These are phyloP conservation scores for Lacerta bilineata DNA, from an alignment of 2,797 vertebrate species.

Conservation along the genomic window DNA sequence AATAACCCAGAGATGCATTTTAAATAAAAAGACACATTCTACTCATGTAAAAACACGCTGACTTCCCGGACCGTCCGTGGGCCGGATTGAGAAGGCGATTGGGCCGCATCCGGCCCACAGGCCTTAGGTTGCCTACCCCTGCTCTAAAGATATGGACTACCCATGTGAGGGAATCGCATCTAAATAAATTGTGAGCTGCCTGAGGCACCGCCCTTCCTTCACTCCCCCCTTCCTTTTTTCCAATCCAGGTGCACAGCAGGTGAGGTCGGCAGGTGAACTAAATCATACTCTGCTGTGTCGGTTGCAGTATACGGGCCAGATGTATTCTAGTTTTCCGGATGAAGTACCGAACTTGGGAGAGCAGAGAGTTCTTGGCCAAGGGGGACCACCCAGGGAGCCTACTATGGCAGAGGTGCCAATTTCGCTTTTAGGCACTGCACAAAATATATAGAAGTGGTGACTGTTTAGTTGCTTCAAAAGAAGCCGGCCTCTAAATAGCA, in stretches of 20 bases:
- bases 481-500: background rate
- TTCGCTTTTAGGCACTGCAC: background rate
- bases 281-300: background rate
- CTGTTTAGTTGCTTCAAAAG: background rate
- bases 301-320: background rate
- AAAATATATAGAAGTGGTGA: conserved; percentile 18
- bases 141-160: background rate
- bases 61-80: too few relatives aligned
- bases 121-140: too few relatives aligned
- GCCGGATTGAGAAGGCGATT: too few relatives aligned
- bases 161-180: background rate
- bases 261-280: background rate
- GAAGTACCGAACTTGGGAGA: background rate
- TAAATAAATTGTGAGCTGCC: background rate
- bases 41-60: too few relatives aligned
- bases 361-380: background rate
- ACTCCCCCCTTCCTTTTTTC: background rate
- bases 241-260: background rate
- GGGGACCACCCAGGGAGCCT: conserved; percentile 27
- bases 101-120: too few relatives aligned
- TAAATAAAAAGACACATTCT: too few relatives aligned
- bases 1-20: too few relatives aligned
- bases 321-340: conserved; percentile 24
- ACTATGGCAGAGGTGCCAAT: conserved; percentile 3
- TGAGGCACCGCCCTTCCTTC: background rate